Evolutionary conservation across 35 echinoderm and acorn worm genomes (phyloP).

Genomic region (Patiria miniata): DNA sequence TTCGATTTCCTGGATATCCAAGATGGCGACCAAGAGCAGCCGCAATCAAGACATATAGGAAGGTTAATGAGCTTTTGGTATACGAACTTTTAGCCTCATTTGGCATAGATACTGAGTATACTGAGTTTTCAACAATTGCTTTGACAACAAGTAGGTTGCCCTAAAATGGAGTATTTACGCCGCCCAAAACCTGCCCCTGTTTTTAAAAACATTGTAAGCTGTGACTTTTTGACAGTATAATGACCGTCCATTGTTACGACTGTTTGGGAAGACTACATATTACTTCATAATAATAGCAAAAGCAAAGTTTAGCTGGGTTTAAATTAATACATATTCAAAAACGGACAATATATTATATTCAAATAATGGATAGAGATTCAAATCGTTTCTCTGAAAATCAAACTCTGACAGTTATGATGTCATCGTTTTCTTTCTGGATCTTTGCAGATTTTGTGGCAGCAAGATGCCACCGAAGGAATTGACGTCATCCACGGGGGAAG

Average conservation of each 20-base stretch:
- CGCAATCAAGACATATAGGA: constrained; percentile 59
- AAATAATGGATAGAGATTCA: too few species aligned
- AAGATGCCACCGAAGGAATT: constrained; percentile 55
- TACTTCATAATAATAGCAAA: too few species aligned
- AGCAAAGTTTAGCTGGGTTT: too few species aligned
- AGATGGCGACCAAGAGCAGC: constrained; percentile 40
- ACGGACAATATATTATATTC: too few species aligned
- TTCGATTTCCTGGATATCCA: constrained; percentile 68
- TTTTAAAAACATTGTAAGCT: background rate
- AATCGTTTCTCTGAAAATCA: too few species aligned
- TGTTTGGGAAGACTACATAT: too few species aligned
- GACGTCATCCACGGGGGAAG: constrained; percentile 53
- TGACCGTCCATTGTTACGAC: too few species aligned
- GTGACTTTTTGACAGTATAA: too few species aligned
- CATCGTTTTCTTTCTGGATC: background rate
- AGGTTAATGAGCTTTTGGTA: constrained; percentile 57
- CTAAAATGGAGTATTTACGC: background rate
- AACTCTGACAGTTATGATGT: background rate
- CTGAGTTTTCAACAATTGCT: background rate
- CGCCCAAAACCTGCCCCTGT: background rate
- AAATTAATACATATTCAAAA: too few species aligned
- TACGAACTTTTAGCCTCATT: too few species aligned
- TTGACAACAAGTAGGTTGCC: background rate
- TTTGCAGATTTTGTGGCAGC: constrained; percentile 62
- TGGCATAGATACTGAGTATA: too few species aligned